These are phyloP conservation scores for Gasterosteus aculeatus DNA, from an alignment of 2,113 vertebrate genomes.

Conservation along the genomic window DNA sequence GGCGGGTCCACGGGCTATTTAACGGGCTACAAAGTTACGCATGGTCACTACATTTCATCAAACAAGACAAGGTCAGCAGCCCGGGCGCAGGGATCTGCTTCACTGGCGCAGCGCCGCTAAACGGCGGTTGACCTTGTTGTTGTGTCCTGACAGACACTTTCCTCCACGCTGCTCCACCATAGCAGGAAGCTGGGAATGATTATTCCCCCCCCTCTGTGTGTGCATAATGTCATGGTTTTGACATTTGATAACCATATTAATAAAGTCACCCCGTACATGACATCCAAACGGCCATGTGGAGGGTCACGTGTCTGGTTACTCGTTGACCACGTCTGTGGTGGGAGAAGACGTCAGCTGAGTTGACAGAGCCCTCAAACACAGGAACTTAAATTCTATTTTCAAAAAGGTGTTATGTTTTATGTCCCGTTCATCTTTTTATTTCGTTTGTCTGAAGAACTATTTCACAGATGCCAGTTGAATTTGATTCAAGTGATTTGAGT, in stretches of 20 bases:
- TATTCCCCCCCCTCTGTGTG: conserved; percentile 33
- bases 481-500: too few relatives aligned
- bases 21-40: conserved; percentile 59
- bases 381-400: not conserved
- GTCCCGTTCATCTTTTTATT: not conserved
- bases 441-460: not conserved
- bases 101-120: conserved; percentile 53
- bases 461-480: not conserved
- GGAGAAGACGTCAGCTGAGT: not conserved
- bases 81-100: conserved; percentile 57
- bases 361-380: not conserved
- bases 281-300: conserved; percentile 31
- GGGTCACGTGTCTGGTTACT: conserved; percentile 43
- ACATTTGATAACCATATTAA: conserved; percentile 47
- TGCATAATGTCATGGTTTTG: conserved; percentile 54
- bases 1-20: conserved; percentile 47
- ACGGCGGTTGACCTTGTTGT: conserved; percentile 72
- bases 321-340: conserved; percentile 24
- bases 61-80: conserved; percentile 72
- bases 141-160: conserved; percentile 61
- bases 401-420: not conserved
- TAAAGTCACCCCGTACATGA: not conserved
- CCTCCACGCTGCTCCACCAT: conserved; percentile 13
- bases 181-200: conserved; percentile 55
- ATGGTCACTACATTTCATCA: conserved; percentile 69